A percentile compares a stretch with the other conserved stretches of the same genome.
These are phyloP conservation scores for Frankliniella fusca DNA, from an alignment of 2,888 invertebrate genomes.

Conservation along the genomic window DNA sequence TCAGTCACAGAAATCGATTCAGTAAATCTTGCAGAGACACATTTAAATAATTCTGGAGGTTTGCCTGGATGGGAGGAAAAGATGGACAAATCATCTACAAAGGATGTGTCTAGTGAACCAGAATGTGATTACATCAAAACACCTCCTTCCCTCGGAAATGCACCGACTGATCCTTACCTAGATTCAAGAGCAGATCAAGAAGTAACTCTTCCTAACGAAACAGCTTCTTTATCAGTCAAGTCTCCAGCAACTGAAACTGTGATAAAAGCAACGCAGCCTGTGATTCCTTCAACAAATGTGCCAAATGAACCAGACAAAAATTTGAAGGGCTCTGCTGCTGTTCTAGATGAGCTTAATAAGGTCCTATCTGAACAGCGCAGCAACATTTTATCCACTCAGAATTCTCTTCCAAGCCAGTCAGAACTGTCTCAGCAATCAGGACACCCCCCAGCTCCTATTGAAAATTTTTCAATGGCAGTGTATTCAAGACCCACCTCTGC, in stretches of 20 bases:
- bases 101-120: neutral
- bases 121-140: neutral
- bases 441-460: neutral
- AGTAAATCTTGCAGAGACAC: slow-evolving; percentile 37
- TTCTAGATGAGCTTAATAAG: slow-evolving; percentile 8
- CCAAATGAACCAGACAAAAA: neutral
- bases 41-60: neutral
- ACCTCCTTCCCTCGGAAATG: neutral
- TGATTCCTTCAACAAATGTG: neutral
- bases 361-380: slow-evolving; percentile 5
- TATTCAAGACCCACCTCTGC: neutral
- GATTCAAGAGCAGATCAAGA: neutral
- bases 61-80: slow-evolving; percentile 34
- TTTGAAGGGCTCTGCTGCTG: neutral
- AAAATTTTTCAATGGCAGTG: neutral
- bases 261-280: neutral
- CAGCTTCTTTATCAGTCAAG: neutral
- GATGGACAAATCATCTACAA: slow-evolving; percentile 35
- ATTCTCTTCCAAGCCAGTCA: neutral
- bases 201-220: neutral
- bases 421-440: neutral
- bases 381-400: neutral
- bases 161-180: neutral
- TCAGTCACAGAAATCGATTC: slow-evolving; percentile 40
- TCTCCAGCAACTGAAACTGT: neutral